Conservation (phyloP, 2,888 invertebrate species). For the Volucella inanis region DNA sequence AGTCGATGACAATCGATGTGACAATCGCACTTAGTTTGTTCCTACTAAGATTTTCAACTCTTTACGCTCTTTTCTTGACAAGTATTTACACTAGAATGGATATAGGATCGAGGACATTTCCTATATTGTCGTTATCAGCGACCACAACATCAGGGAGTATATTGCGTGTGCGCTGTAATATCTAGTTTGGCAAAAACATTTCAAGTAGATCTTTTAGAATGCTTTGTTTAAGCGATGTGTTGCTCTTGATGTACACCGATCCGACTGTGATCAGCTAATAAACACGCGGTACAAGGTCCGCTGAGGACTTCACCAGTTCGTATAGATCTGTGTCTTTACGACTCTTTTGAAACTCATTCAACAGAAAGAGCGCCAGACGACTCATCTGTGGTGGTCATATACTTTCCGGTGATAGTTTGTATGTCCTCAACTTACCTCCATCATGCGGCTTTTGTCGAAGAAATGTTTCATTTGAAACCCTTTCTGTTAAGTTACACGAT, state of each 20-base stretch:
- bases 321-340: conserved; percentile 97
- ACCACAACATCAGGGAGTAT: conserved; percentile 95
- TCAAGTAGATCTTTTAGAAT: conserved; percentile 98
- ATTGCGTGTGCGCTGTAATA: conserved; percentile 98
- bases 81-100: conserved; percentile 91
- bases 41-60: conserved; percentile 98
- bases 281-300: conserved; percentile 98
- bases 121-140: conserved; percentile 87
- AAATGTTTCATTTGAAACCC: conserved; percentile 99
- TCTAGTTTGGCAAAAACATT: conserved; percentile 98
- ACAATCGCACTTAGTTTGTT: conserved; percentile 97
- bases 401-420: conserved; percentile 97
- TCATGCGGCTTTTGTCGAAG: conserved; percentile 96
- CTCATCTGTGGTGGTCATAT: conserved; percentile 99
- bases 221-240: conserved; percentile 93
- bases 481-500: conserved; percentile 79
- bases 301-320: conserved; percentile 99
- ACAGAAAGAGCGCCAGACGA: conserved; percentile 95
- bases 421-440: conserved; percentile 98
- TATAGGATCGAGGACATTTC: conserved; percentile 94
- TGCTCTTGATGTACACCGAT: conserved; percentile 98
- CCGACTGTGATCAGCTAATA: conserved; percentile 99
- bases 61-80: conserved; percentile 95
- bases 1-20: conserved; percentile 97
- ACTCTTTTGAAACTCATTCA: conserved; percentile 98